Evolutionary conservation across 53 echinoderm and acorn worm genomes (phyloP), one percentile per base, ranked within the genome.

Genomic region (Echinometra lucunter): DNA sequence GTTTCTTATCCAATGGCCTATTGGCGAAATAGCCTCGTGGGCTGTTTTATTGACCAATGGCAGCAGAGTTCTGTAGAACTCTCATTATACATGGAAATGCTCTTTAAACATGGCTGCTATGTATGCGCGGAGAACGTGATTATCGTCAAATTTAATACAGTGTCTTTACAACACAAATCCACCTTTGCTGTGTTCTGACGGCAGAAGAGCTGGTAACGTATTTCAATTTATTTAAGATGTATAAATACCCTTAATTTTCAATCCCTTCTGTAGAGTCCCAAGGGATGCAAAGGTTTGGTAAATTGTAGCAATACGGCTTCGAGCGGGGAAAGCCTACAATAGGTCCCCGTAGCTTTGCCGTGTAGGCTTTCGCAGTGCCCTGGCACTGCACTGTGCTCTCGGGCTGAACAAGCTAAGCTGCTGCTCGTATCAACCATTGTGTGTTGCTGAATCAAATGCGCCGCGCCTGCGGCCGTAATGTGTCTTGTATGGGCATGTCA

Each of bases 21-120:
- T 93, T 93, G 93, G 93, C 93, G 93, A 93, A 93, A 93, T 93
- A 37, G 82, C 93, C 93, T 63, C 44, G 57, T 93, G 82, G 35
- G 56, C 57, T 80, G 56, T 80, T 93, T 93, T 57, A 81, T 93
- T 81, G 82, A 93, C 93, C 93, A 93, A 93, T 93, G 81, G 93
- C 81, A 55, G 93, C 30, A 8, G 37, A 93, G 93, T 93, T 93
- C 93, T 93, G 57, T 92, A 58, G 9, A n/a, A 57, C 80, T 27
- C 45, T 21, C 45, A 57, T 38, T 23, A 45, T 35, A n/a, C 70
- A 53, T 12, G 66, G 66, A 66, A 70, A 92, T 78, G 93, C 37
- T 81, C 35, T 93, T 93, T 93, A 93, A 93, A 93, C 56, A 93
- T 93, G 93, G 93, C 93, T 93, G 57, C 93, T 30, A 57, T 63